Percentiles rank a stretch among this genome's conserved stretches.
These are phyloP conservation scores for Oostethus manadensis DNA, from an alignment of 2,113 vertebrate species.

Conservation along the genomic window DNA sequence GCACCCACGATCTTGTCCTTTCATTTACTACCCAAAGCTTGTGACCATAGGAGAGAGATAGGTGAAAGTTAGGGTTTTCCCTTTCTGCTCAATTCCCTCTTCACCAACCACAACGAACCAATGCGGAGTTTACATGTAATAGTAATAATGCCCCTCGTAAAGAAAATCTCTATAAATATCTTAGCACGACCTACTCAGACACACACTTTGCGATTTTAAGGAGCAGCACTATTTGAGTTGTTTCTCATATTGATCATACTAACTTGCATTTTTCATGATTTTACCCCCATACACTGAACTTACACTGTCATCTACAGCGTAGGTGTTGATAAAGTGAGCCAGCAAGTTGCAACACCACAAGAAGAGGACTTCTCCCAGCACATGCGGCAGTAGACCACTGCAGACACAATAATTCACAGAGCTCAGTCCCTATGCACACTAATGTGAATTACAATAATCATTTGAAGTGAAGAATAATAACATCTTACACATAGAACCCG, in stretches of 20 bases:
- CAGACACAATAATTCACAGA: slow-evolving; percentile 44
- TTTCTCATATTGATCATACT: not conserved
- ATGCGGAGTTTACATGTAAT: too few relatives aligned
- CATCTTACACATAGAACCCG: slow-evolving; percentile 84
- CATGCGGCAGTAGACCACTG: slow-evolving; percentile 82
- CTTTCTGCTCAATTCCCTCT: too few relatives aligned
- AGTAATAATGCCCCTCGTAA: too few relatives aligned
- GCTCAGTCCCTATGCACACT: not conserved
- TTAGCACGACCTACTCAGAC: too few relatives aligned
- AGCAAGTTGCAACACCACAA: slow-evolving; percentile 89
- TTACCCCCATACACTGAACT: slow-evolving; percentile 51
- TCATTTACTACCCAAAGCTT: too few relatives aligned
- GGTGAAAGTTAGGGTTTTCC: too few relatives aligned
- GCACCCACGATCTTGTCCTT: too few relatives aligned
- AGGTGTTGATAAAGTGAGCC: slow-evolving; percentile 88
- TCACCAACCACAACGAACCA: too few relatives aligned
- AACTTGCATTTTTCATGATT: not conserved
- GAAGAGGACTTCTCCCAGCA: slow-evolving; percentile 86
- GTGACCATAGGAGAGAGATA: too few relatives aligned
- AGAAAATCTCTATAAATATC: too few relatives aligned
- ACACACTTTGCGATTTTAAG: too few relatives aligned
- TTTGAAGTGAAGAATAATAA: not conserved
- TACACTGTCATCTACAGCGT: slow-evolving; percentile 83
- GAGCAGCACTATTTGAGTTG: not conserved
- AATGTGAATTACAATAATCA: not conserved